These are phyloP conservation scores for Caretta caretta DNA, from an alignment of 2,113 vertebrate species.

Conservation along the genomic window DNA sequence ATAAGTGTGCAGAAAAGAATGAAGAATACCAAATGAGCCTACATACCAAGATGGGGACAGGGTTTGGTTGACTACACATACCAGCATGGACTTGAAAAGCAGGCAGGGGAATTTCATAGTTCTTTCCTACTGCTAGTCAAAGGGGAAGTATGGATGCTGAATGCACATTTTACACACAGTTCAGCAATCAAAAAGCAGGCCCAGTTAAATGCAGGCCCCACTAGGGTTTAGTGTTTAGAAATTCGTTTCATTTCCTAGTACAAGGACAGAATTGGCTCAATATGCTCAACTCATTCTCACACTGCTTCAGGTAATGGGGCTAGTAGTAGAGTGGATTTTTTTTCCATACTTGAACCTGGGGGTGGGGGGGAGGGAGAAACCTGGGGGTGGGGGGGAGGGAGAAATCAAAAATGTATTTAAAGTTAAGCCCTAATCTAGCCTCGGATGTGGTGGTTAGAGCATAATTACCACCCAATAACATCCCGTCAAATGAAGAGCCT, in stretches of 20 bases:
- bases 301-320: background rate
- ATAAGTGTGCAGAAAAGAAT: background rate
- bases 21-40: background rate
- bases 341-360: background rate
- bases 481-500: background rate
- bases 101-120: background rate
- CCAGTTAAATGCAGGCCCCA: background rate
- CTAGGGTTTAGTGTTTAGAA: background rate
- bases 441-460: background rate
- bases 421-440: background rate
- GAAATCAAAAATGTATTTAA: background rate
- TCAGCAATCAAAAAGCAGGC: conserved; percentile 8
- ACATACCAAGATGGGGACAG: background rate
- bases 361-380: background rate
- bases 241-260: background rate
- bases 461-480: background rate
- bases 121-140: no score
- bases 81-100: background rate
- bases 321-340: background rate
- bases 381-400: background rate
- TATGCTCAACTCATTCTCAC: background rate
- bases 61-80: background rate
- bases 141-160: background rate
- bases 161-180: background rate
- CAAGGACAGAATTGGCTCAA: conserved; percentile 1